Percentiles rank a stretch among this genome's conserved stretches.
Evolutionary conservation across 1,140 invertebrate genomes (phyloP).

Genomic region (Himalopsyche phryganea): DNA sequence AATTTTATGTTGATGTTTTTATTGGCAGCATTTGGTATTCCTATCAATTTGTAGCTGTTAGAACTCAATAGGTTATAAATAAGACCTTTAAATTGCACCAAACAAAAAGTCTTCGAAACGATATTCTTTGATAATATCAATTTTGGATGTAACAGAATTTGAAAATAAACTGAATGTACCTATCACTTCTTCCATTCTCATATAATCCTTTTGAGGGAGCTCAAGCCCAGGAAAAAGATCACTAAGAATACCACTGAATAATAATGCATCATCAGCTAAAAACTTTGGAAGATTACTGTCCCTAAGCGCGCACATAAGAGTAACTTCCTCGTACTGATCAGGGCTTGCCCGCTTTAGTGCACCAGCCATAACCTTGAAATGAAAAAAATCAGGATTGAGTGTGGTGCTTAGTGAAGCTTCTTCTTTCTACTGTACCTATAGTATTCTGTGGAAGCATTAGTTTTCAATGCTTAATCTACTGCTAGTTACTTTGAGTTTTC

Average conservation of each 20-base stretch:
- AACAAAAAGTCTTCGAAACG: no score
- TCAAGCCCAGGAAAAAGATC: slow-evolving; percentile 85
- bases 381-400: neutral
- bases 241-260: slow-evolving; percentile 83
- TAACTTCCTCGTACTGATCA: slow-evolving; percentile 74
- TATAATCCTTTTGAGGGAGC: slow-evolving; percentile 77
- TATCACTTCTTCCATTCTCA: slow-evolving; percentile 62
- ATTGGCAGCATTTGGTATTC: no score
- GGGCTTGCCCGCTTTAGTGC: slow-evolving; percentile 82
- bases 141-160: no score
- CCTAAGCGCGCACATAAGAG: slow-evolving; percentile 76
- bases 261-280: slow-evolving; percentile 75
- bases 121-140: no score
- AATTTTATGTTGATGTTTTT: no score
- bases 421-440: neutral
- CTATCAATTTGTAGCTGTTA: no score
- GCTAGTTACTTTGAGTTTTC: no score
- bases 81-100: no score
- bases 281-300: slow-evolving; percentile 94
- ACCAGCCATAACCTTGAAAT: slow-evolving; percentile 79
- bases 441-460: no score
- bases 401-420: neutral
- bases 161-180: no score
- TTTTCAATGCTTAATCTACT: no score
- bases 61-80: no score